phyloP scores from a whole-genome alignment of 2,113 vertebrate species.

The Mugil cephalus region DNA sequence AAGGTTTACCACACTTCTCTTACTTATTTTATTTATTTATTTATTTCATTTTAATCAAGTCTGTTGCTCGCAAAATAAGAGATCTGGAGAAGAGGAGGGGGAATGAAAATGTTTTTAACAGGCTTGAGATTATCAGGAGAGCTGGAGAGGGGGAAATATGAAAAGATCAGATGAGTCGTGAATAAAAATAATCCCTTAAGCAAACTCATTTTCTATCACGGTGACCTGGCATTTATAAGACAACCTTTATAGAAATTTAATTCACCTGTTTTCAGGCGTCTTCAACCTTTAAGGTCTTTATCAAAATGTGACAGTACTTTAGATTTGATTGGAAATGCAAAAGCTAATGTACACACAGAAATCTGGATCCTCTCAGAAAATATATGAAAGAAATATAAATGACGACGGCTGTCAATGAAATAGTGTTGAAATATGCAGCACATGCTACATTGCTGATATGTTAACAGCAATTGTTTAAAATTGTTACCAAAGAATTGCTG shows the following conservation, averaged over 20 bases:
- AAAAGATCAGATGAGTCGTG: constrained; percentile 40
- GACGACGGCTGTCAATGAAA: neutral
- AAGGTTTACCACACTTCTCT: neutral
- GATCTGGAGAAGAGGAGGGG: neutral
- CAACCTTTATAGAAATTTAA: constrained; percentile 51
- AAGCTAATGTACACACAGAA: neutral
- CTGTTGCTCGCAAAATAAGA: constrained; percentile 9
- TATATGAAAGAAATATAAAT: neutral
- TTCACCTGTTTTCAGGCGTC: constrained; percentile 24
- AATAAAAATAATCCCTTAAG: constrained; percentile 42
- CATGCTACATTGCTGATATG: no score
- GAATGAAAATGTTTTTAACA: constrained; percentile 18
- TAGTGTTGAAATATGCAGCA: neutral
- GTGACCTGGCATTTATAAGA: constrained; percentile 63
- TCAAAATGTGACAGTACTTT: constrained; percentile 33
- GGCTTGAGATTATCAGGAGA: neutral
- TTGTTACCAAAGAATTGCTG: no score
- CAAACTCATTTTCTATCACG: constrained; percentile 46
- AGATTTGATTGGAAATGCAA: constrained; percentile 25
- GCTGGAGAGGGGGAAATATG: neutral
- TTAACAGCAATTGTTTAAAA: no score
- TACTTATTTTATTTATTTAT: no score
- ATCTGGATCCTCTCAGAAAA: neutral
- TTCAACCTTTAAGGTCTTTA: constrained; percentile 23
- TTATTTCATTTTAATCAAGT: neutral